phyloP scores from a whole-genome alignment of 2,797 vertebrate genomes.

The Microcaecilia unicolor region DNA sequence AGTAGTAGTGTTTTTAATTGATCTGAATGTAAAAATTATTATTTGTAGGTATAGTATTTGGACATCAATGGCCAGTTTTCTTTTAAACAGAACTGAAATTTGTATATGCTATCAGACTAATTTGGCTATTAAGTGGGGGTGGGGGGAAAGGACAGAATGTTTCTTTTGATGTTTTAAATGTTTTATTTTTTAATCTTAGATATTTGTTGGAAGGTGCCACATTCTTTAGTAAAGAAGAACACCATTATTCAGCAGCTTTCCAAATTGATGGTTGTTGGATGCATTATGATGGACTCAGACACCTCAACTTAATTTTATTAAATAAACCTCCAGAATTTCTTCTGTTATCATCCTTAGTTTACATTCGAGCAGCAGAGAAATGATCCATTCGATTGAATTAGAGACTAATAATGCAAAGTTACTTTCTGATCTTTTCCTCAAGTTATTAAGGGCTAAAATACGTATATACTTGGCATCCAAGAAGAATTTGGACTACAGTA shows the following conservation, averaged over 20 bases:
- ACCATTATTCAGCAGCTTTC: slow-evolving; percentile 81
- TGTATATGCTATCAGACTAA: too few species aligned
- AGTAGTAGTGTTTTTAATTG: too few species aligned
- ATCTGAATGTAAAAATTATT: too few species aligned
- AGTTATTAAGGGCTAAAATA: slow-evolving; percentile 18
- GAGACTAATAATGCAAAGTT: slow-evolving; percentile 12
- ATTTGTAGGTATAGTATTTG: too few species aligned
- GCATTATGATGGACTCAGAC: slow-evolving; percentile 76
- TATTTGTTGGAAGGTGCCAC: slow-evolving; percentile 81
- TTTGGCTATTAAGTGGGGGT: too few species aligned
- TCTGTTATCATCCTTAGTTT: slow-evolving; percentile 73
- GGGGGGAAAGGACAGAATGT: too few species aligned
- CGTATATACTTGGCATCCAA: slow-evolving; percentile 66
- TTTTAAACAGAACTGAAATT: too few species aligned
- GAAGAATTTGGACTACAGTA: slow-evolving; percentile 66
- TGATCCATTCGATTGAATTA: slow-evolving; percentile 36
- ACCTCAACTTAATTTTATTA: slow-evolving; percentile 73
- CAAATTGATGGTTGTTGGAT: slow-evolving; percentile 76
- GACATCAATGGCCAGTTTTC: too few species aligned
- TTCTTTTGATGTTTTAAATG: background rate
- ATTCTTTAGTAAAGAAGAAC: slow-evolving; percentile 79
- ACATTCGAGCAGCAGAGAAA: slow-evolving; percentile 67
- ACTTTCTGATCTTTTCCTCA: slow-evolving; percentile 20
- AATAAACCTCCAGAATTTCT: slow-evolving; percentile 78
- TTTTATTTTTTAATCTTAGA: slow-evolving; percentile 37